Conservation (phyloP, 1,140 invertebrate genomes). For the Heliconius himera region DNA sequence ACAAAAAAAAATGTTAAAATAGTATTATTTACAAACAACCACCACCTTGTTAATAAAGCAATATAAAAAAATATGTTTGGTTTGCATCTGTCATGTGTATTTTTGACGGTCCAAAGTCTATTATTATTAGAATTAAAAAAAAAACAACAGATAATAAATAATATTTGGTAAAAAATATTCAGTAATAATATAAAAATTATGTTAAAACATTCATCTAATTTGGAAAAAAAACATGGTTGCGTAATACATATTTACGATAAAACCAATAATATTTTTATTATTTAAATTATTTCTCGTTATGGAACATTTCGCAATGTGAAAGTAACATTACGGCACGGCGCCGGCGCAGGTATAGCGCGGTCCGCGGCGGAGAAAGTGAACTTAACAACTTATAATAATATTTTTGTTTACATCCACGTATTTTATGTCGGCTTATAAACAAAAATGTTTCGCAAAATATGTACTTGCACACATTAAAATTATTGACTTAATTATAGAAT, state of each 20-base stretch:
- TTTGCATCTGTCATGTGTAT: constrained; percentile 68
- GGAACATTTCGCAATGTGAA: constrained; percentile 54
- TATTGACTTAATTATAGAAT: neutral
- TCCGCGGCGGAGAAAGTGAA: constrained; percentile 48
- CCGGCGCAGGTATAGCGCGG: constrained; percentile 28
- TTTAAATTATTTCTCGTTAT: constrained; percentile 43
- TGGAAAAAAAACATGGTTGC: constrained; percentile 1
- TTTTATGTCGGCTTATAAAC: neutral
- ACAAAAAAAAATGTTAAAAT: constrained; percentile 40
- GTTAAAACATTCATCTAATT: neutral
- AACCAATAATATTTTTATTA: constrained; percentile 35
- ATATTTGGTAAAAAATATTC: neutral
- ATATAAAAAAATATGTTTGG: constrained; percentile 46
- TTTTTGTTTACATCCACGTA: constrained; percentile 30
- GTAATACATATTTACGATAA: constrained; percentile 12
- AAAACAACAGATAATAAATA: neutral
- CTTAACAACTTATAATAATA: constrained; percentile 38
- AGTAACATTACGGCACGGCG: constrained; percentile 46
- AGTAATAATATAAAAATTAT: neutral
- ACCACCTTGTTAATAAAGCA: constrained; percentile 74
- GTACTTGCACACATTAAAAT: neutral
- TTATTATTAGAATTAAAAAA: constrained; percentile 16
- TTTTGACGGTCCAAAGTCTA: constrained; percentile 63
- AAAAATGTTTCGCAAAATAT: neutral
- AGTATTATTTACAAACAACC: constrained; percentile 60